phyloP scores from a whole-genome alignment of 2,888 invertebrate genomes.

The Smittia sp. region DNA sequence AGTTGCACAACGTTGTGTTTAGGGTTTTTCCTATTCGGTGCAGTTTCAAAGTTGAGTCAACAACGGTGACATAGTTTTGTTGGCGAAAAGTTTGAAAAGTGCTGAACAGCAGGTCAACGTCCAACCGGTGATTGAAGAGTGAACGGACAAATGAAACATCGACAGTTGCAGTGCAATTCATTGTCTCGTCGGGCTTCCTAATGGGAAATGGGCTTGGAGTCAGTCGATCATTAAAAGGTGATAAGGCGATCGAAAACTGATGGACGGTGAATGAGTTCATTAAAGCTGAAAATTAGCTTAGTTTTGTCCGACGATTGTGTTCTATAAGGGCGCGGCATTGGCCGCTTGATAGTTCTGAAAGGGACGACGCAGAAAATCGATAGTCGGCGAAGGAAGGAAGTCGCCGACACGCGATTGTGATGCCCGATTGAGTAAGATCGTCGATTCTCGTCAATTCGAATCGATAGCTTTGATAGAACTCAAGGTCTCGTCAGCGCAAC shows the following conservation, averaged over 20 bases:
- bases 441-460: neutral
- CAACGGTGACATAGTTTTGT: neutral
- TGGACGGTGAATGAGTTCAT: constrained; percentile 6
- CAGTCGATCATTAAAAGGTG: constrained; percentile 29
- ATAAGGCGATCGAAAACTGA: constrained; percentile 14
- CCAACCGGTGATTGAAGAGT: neutral
- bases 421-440: neutral
- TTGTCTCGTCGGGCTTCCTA: constrained; percentile 11
- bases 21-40: neutral
- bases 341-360: neutral
- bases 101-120: neutral
- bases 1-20: constrained; percentile 33
- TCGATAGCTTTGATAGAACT: neutral
- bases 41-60: too few relatives aligned
- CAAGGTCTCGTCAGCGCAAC: neutral
- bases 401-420: neutral
- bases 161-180: neutral
- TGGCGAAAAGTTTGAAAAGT: neutral
- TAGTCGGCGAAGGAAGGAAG: neutral
- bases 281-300: constrained; percentile 13
- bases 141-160: neutral
- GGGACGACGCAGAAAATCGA: constrained; percentile 16
- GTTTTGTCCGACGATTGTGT: neutral
- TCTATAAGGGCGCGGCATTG: constrained; percentile 16
- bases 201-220: constrained; percentile 7